Percentiles rank a stretch among this genome's conserved stretches.
phyloP scores from a whole-genome alignment of 1,140 invertebrate genomes.

The Drosophila ficusphila region DNA sequence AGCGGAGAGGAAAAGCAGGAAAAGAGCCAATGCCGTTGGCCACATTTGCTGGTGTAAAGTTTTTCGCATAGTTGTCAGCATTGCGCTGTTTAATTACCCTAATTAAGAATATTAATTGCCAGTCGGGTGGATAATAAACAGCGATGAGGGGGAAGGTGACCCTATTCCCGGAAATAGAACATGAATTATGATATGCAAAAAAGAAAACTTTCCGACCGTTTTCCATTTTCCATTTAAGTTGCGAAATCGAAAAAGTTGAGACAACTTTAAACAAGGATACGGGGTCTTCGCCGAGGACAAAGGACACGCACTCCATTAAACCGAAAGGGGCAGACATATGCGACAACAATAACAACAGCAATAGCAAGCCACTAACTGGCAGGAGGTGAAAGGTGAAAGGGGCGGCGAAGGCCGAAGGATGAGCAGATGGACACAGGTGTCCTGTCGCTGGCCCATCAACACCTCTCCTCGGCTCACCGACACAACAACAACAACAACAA shows the following conservation, averaged over 20 bases:
- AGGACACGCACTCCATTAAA: constrained; percentile 72
- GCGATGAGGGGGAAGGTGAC: neutral
- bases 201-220: constrained; percentile 55
- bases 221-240: constrained; percentile 75
- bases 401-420: neutral
- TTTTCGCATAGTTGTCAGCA: constrained; percentile 82
- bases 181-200: constrained; percentile 71
- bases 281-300: constrained; percentile 16
- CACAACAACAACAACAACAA: neutral
- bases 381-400: constrained; percentile 10
- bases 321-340: constrained; percentile 47
- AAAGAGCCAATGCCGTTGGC: constrained; percentile 39
- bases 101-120: constrained; percentile 84
- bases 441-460: constrained; percentile 76
- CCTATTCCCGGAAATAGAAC: constrained; percentile 64
- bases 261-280: constrained; percentile 46
- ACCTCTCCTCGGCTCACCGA: constrained; percentile 47
- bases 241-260: constrained; percentile 75
- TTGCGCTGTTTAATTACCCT: constrained; percentile 82
- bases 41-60: constrained; percentile 38
- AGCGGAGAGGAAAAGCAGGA: constrained; percentile 13
- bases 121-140: constrained; percentile 49
- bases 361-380: constrained; percentile 74
- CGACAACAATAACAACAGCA: constrained; percentile 68
- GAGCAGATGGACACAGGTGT: constrained; percentile 65